Percentiles rank a stretch among this genome's conserved stretches.
These are phyloP conservation scores for Melipona bicolor DNA, from an alignment of 2,888 invertebrate species.

Conservation along the genomic window DNA sequence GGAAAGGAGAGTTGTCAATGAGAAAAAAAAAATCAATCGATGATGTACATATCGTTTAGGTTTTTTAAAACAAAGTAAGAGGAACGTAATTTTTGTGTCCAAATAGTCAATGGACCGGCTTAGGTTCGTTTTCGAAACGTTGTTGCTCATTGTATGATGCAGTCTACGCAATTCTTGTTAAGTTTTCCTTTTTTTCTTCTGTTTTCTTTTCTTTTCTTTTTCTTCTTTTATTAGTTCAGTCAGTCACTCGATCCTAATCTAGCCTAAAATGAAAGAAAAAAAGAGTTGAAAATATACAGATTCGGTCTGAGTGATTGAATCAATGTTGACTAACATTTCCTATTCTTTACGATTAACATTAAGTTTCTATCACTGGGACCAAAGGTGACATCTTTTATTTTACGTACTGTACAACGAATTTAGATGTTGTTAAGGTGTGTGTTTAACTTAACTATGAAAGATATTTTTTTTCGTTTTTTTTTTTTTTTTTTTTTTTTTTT, in stretches of 20 bases:
- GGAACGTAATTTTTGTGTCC: constrained; percentile 41
- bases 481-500: not conserved
- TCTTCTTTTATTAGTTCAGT: constrained; percentile 41
- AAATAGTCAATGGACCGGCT: constrained; percentile 50
- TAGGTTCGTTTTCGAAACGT: constrained; percentile 53
- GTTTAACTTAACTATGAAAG: constrained; percentile 37
- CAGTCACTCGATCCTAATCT: constrained; percentile 54
- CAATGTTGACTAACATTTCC: constrained; percentile 70
- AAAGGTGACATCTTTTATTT: constrained; percentile 80
- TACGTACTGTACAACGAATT: constrained; percentile 75
- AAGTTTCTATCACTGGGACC: constrained; percentile 82
- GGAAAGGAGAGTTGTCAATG: constrained; percentile 19
- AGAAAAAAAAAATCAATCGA: constrained; percentile 21
- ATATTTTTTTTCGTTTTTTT: constrained; percentile 40
- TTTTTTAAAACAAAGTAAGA: constrained; percentile 35
- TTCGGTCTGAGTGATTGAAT: constrained; percentile 60
- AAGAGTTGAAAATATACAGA: constrained; percentile 52
- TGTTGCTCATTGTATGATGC: constrained; percentile 64
- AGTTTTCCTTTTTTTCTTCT: constrained; percentile 44
- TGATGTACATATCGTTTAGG: constrained; percentile 56
- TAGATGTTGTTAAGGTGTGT: constrained; percentile 53
- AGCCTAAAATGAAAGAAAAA: constrained; percentile 20
- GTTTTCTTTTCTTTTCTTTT: constrained; percentile 24
- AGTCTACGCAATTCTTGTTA: constrained; percentile 52
- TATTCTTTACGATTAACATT: constrained; percentile 75